phyloP scores from a whole-genome alignment of 2,888 invertebrate species.

The Ormia ochracea region DNA sequence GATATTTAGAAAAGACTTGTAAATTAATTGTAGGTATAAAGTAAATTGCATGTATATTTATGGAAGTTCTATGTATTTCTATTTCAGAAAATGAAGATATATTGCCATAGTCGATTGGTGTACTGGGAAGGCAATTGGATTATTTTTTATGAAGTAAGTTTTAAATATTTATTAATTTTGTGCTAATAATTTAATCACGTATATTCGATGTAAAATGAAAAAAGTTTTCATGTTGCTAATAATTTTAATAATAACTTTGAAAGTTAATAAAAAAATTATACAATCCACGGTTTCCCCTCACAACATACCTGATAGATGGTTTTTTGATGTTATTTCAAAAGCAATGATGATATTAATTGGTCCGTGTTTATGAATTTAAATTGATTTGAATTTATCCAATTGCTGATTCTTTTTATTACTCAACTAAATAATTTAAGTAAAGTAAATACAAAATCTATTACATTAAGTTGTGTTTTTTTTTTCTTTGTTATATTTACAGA shows the following conservation, averaged over 20 bases:
- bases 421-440: no score
- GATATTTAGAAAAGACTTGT: no score
- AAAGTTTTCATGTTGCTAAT: no score
- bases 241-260: no score
- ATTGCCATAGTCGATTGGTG: not conserved
- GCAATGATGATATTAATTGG: conserved; percentile 66
- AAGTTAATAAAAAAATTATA: no score
- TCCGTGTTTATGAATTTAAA: conserved; percentile 71
- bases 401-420: not conserved
- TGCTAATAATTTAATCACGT: no score
- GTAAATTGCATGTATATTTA: no score
- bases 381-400: conserved; percentile 63
- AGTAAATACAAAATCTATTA: not conserved
- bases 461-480: not conserved
- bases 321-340: not conserved
- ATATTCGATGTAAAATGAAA: no score
- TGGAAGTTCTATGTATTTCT: no score
- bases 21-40: no score
- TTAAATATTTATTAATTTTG: not conserved
- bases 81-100: not conserved
- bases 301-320: no score
- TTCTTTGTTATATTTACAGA: not conserved
- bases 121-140: not conserved
- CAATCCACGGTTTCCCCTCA: no score
- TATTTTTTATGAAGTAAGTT: not conserved